Conservation (phyloP, 2,888 invertebrate genomes). For the Oscheius sp. region DNA sequence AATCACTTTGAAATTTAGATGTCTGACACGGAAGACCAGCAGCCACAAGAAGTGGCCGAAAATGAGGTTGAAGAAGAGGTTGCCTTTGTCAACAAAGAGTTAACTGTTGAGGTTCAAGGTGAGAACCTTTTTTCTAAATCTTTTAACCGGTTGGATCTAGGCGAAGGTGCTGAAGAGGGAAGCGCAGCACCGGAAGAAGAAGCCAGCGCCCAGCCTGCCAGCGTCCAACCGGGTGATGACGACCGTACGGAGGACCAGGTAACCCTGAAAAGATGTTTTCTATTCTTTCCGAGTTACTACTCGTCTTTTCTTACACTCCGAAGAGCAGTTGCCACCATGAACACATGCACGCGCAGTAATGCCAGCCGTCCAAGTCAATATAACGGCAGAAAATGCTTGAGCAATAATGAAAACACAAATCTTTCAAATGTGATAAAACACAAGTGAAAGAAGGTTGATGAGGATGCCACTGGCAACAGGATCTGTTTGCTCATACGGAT, state of each 20-base stretch:
- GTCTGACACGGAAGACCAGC: conserved; percentile 51
- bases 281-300: conserved; percentile 19
- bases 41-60: conserved; percentile 29
- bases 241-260: conserved; percentile 69
- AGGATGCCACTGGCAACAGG: not conserved
- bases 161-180: conserved; percentile 33
- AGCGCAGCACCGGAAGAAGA: conserved; percentile 40
- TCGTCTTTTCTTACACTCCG: conserved; percentile 22
- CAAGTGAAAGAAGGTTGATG: not conserved
- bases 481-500: conserved; percentile 23
- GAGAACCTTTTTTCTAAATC: conserved; percentile 29
- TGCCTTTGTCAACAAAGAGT: conserved; percentile 44
- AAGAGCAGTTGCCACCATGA: conserved; percentile 26
- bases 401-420: conserved; percentile 13
- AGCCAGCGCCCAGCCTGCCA: conserved; percentile 16
- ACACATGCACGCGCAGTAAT: conserved; percentile 31
- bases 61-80: conserved; percentile 47
- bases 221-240: conserved; percentile 40
- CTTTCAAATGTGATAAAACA: not conserved
- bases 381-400: conserved; percentile 13
- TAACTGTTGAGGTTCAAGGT: conserved; percentile 44
- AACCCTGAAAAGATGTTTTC: conserved; percentile 19
- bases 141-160: conserved; percentile 27
- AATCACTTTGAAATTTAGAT: conserved; percentile 28
- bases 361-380: conserved; percentile 30